These are phyloP conservation scores for Tanytarsus gracilentus DNA, from an alignment of 2,888 invertebrate genomes.

Conservation along the genomic window DNA sequence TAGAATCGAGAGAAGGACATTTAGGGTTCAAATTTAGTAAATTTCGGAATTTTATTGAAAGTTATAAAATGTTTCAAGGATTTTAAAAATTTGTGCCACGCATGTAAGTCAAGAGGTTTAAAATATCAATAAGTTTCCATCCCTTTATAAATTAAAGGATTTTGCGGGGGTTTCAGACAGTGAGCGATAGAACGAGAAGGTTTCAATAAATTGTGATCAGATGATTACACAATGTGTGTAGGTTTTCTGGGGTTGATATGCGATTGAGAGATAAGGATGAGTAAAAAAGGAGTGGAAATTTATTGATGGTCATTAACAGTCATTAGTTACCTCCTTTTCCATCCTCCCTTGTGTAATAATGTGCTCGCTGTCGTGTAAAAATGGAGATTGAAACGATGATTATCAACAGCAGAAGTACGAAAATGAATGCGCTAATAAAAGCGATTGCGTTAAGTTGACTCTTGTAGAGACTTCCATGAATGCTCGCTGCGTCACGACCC, in stretches of 20 bases:
- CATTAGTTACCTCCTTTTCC: slow-evolving; percentile 41
- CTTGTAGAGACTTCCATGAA: slow-evolving; percentile 50
- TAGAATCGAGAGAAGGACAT: slow-evolving; percentile 17
- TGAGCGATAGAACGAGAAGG: too few relatives aligned
- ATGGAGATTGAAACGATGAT: slow-evolving; percentile 49
- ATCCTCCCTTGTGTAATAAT: slow-evolving; percentile 74
- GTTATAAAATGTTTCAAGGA: not conserved
- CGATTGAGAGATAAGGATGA: not conserved
- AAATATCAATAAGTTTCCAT: too few relatives aligned
- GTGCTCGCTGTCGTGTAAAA: slow-evolving; percentile 53
- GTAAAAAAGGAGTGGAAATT: not conserved
- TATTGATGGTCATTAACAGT: slow-evolving; percentile 3
- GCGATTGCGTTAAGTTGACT: slow-evolving; percentile 43
- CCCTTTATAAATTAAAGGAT: too few relatives aligned
- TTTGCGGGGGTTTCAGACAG: too few relatives aligned
- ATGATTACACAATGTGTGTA: not conserved
- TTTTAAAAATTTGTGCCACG: too few relatives aligned
- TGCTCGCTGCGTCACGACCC: slow-evolving; percentile 46
- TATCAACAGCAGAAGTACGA: slow-evolving; percentile 52
- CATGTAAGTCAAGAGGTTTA: too few relatives aligned
- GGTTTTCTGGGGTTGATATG: not conserved
- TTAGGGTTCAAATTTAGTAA: not conserved
- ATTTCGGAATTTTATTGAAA: not conserved
- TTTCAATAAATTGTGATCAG: too few relatives aligned
- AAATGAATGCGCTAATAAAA: slow-evolving; percentile 46